Percentiles rank a stretch among this genome's conserved stretches.
Conservation (phyloP, 2,113 vertebrate genomes). For the Ammodytes marinus region DNA sequence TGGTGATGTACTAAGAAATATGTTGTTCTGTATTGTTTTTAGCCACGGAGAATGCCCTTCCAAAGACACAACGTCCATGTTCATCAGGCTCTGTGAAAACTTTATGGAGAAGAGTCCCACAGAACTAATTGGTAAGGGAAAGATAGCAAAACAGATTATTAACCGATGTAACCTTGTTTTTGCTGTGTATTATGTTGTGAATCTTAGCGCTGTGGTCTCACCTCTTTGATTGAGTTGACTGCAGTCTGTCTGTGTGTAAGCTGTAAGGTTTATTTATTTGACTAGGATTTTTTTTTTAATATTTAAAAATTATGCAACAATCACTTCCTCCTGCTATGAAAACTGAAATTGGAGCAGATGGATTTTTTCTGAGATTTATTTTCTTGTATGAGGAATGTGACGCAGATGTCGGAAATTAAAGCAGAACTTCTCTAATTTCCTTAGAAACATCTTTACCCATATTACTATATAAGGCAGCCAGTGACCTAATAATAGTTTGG, state of each 20-base stretch:
- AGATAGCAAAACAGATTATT: background rate
- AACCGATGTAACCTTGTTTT: background rate
- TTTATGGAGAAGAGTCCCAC: slow-evolving; percentile 94
- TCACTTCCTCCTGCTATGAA: background rate
- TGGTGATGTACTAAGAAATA: background rate
- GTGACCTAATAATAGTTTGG: too few relatives aligned
- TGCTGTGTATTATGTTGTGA: background rate
- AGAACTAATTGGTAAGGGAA: slow-evolving; percentile 91
- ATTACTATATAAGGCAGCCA: too few relatives aligned
- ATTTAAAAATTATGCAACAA: background rate
- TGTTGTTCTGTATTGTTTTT: slow-evolving; percentile 16
- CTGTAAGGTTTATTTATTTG: too few relatives aligned
- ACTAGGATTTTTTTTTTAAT: too few relatives aligned
- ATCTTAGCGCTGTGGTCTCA: background rate
- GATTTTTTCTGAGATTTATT: background rate
- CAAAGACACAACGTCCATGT: slow-evolving; percentile 89
- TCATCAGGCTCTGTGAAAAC: slow-evolving; percentile 92
- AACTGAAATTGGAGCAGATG: background rate
- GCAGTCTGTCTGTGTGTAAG: background rate
- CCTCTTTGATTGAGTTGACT: background rate
- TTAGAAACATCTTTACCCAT: background rate
- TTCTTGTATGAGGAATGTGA: background rate
- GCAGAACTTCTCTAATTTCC: background rate
- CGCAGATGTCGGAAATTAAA: background rate
- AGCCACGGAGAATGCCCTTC: slow-evolving; percentile 96